These are phyloP conservation scores for Paelopatides confundens DNA, from an alignment of 53 echinoderm and acorn worm genomes.

Conservation along the genomic window DNA sequence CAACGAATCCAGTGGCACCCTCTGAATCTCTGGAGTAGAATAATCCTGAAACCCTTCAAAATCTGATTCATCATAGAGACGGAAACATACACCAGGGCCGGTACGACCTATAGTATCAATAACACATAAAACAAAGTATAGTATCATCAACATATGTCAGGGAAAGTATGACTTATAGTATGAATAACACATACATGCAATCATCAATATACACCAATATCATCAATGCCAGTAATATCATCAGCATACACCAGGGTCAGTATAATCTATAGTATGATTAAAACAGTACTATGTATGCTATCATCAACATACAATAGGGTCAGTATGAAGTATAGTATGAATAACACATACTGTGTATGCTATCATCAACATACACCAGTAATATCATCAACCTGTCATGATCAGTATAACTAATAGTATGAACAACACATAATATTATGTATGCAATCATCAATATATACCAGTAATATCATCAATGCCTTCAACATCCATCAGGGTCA, in stretches of 20 bases:
- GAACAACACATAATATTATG: too few species aligned
- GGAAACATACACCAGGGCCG: slow-evolving; percentile 92
- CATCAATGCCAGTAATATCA: too few species aligned
- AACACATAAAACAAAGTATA: background rate
- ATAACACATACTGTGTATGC: too few species aligned
- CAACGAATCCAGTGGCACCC: slow-evolving; percentile 93
- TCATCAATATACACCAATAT: too few species aligned
- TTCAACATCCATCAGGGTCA: slow-evolving; percentile 93
- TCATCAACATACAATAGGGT: slow-evolving; percentile 93
- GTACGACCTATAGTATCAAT: slow-evolving; percentile 77
- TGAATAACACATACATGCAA: background rate
- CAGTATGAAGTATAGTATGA: slow-evolving; percentile 98
- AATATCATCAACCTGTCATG: too few species aligned
- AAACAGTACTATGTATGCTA: too few species aligned
- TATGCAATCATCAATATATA: too few species aligned
- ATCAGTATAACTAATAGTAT: slow-evolving; percentile 96
- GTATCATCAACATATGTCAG: background rate
- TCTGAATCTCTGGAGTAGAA: slow-evolving; percentile 97
- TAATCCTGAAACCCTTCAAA: slow-evolving; percentile 94
- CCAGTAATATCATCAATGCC: too few species aligned
- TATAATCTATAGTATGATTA: too few species aligned
- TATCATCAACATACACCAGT: too few species aligned
- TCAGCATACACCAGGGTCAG: too few species aligned
- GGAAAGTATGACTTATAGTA: background rate
- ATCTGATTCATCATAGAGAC: slow-evolving; percentile 89